phyloP scores from a whole-genome alignment of 2,113 vertebrate species.

The Colius striatus region DNA sequence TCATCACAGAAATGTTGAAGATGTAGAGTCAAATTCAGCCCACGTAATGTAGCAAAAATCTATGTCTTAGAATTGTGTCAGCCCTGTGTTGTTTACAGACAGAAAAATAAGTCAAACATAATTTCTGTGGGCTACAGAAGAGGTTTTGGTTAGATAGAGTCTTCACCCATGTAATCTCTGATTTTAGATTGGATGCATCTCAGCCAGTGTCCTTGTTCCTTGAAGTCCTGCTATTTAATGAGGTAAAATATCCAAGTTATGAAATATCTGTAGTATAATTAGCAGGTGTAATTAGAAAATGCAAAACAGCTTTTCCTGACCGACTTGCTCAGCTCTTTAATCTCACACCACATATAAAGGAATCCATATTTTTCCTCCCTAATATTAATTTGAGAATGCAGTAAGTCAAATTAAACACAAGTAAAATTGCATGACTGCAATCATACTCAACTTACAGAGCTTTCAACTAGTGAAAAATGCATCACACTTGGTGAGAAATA shows the following conservation, averaged over 20 bases:
- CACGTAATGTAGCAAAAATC: not conserved
- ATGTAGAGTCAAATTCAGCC: not conserved
- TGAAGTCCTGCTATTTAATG: not conserved
- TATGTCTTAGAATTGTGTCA: not conserved
- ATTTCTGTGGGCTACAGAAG: not conserved
- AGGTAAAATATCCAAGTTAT: not conserved
- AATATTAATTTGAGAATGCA: not conserved
- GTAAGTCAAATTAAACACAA: not conserved
- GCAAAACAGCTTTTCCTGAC: not conserved
- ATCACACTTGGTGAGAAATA: not conserved
- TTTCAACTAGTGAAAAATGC: not conserved
- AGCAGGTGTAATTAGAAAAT: not conserved
- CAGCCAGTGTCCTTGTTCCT: not conserved
- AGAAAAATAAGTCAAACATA: not conserved
- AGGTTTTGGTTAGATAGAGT: not conserved
- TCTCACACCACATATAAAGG: not conserved
- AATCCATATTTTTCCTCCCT: not conserved
- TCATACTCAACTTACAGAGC: not conserved
- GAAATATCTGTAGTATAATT: not conserved
- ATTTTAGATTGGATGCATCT: not conserved
- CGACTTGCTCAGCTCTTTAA: not conserved
- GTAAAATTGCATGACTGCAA: not conserved
- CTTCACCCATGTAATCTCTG: not conserved
- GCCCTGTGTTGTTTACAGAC: not conserved
- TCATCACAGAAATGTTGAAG: not conserved